phyloP scores from a whole-genome alignment of 2,888 invertebrate genomes.

The Autographa pulchrina region DNA sequence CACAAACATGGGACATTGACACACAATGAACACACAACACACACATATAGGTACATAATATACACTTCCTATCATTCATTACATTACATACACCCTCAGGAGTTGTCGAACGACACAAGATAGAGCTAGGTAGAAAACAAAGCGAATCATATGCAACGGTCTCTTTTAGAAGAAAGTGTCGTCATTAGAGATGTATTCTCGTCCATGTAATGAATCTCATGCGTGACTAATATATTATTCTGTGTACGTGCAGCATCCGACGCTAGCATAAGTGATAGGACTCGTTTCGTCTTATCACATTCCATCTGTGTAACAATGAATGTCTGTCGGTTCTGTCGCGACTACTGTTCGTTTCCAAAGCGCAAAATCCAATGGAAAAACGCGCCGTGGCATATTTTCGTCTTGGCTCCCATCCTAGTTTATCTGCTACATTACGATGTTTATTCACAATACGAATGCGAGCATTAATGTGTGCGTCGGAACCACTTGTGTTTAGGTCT shows the following conservation, averaged over 20 bases:
- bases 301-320: slow-evolving; percentile 80
- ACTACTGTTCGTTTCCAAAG: slow-evolving; percentile 86
- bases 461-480: slow-evolving; percentile 87
- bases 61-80: slow-evolving; percentile 61
- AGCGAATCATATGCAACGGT: slow-evolving; percentile 58
- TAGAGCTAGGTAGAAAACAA: slow-evolving; percentile 33
- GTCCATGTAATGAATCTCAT: slow-evolving; percentile 61
- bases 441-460: slow-evolving; percentile 89
- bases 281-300: slow-evolving; percentile 70
- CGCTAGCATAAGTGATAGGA: slow-evolving; percentile 52
- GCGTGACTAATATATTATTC: slow-evolving; percentile 58
- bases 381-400: slow-evolving; percentile 89
- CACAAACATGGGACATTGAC: slow-evolving; percentile 74
- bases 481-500: slow-evolving; percentile 80
- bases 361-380: slow-evolving; percentile 89
- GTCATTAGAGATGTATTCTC: slow-evolving; percentile 61
- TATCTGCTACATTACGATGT: slow-evolving; percentile 90
- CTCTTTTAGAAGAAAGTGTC: slow-evolving; percentile 63
- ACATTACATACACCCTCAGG: slow-evolving; percentile 49
- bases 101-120: slow-evolving; percentile 22
- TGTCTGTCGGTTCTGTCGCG: slow-evolving; percentile 72
- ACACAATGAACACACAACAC: slow-evolving; percentile 72
- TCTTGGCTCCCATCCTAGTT: slow-evolving; percentile 90
- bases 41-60: slow-evolving; percentile 73
- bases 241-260: slow-evolving; percentile 49